Conservation (phyloP, 2,113 vertebrate species). For the Cyanoliseus patagonus region DNA sequence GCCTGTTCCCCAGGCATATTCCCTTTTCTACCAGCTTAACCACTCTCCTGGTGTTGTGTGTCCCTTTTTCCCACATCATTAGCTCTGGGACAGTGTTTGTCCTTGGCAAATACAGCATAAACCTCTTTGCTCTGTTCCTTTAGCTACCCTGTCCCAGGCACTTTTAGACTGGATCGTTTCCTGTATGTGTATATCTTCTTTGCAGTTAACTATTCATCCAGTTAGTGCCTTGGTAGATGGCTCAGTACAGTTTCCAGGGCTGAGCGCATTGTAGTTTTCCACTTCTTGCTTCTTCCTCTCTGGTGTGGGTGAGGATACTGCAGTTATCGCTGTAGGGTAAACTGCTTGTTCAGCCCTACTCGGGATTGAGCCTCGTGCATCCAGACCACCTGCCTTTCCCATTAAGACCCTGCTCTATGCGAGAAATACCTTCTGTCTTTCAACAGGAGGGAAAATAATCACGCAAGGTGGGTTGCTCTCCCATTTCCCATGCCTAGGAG, state of each 20-base stretch:
- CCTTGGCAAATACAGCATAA: background rate
- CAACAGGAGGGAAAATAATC: slow-evolving; percentile 51
- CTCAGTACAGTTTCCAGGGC: background rate
- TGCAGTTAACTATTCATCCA: background rate
- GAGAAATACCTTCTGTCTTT: slow-evolving; percentile 33
- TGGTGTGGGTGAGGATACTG: background rate
- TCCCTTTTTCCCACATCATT: background rate
- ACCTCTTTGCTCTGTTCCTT: background rate
- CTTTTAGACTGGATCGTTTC: background rate
- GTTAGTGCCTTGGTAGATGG: background rate
- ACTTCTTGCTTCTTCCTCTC: background rate
- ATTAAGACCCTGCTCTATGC: slow-evolving; percentile 5
- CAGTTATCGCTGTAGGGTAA: background rate
- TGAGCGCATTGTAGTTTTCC: background rate
- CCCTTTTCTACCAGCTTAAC: background rate
- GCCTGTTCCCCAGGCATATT: accelerated
- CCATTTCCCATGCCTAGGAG: background rate
- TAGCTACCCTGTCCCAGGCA: background rate
- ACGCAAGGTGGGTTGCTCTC: slow-evolving; percentile 2
- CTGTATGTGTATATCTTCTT: accelerated
- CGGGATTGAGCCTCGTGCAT: background rate
- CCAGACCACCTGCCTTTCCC: slow-evolving; percentile 43
- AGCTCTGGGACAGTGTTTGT: background rate
- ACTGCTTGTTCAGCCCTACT: background rate
- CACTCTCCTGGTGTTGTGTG: background rate